Percentiles rank a stretch among this genome's conserved stretches.
Evolutionary conservation across 2,888 invertebrate species (phyloP).

Genomic region (Archips crataeganus): DNA sequence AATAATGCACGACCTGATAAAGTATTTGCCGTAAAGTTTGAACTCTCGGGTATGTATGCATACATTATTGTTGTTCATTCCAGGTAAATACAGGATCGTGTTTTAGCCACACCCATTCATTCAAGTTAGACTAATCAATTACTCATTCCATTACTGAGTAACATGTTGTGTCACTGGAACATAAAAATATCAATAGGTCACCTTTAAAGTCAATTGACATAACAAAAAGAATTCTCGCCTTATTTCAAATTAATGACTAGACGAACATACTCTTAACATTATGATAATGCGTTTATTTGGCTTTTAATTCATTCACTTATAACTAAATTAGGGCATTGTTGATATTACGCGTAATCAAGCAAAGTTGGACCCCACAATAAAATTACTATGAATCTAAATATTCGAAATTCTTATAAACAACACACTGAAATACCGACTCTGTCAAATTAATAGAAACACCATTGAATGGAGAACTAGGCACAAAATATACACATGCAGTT

Average conservation of each 20-base stretch:
- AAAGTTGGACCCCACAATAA: conserved; percentile 35
- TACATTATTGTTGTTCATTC: too few species aligned
- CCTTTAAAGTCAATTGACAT: not conserved
- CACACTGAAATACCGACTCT: not conserved
- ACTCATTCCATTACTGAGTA: too few species aligned
- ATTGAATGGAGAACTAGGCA: not conserved
- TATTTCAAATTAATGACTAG: conserved; percentile 32
- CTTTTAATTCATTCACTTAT: conserved; percentile 27
- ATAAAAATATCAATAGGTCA: too few species aligned
- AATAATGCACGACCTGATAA: too few species aligned
- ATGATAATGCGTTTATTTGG: conserved; percentile 30
- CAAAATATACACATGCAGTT: not conserved
- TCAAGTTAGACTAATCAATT: too few species aligned
- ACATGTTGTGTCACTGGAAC: too few species aligned
- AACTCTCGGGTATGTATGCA: too few species aligned
- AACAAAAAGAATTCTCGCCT: conserved; percentile 8
- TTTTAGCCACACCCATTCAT: too few species aligned
- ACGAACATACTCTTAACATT: conserved; percentile 25
- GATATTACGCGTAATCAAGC: conserved; percentile 24
- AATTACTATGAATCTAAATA: conserved; percentile 27
- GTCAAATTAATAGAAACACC: not conserved
- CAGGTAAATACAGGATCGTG: too few species aligned
- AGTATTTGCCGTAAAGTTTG: too few species aligned
- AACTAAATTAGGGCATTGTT: conserved; percentile 2
- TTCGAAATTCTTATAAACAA: conserved; percentile 22